Evolutionary conservation across 2,888 invertebrate genomes (phyloP).

Genomic region (Cantharis rufa): DNA sequence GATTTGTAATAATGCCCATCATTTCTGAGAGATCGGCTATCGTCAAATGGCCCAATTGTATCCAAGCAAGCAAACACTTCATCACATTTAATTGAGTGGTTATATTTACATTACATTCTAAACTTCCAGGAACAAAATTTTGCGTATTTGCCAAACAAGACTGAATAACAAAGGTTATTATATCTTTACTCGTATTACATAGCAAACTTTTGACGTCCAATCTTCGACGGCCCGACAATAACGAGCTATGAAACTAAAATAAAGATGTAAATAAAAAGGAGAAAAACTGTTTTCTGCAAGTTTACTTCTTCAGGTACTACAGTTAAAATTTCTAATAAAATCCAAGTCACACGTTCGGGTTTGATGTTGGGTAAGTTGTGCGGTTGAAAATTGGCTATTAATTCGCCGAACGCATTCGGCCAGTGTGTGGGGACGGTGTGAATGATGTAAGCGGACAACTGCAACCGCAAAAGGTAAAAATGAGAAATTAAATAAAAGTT

Average conservation of each 20-base stretch:
- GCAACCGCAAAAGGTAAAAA: constrained; percentile 42
- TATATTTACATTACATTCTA: constrained; percentile 50
- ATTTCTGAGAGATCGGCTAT: constrained; percentile 51
- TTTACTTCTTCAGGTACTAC: constrained; percentile 87
- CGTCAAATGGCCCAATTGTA: constrained; percentile 60
- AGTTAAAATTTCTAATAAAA: constrained; percentile 80
- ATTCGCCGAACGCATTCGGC: constrained; percentile 73
- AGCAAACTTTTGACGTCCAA: constrained; percentile 52
- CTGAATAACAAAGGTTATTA: constrained; percentile 51
- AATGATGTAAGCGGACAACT: constrained; percentile 85
- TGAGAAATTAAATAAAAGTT: not conserved
- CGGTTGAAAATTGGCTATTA: constrained; percentile 62
- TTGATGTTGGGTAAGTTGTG: constrained; percentile 63
- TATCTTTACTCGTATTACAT: constrained; percentile 55
- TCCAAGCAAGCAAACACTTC: constrained; percentile 66
- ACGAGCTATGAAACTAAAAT: constrained; percentile 56
- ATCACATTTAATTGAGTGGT: constrained; percentile 61
- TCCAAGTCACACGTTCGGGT: constrained; percentile 65
- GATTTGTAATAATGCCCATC: constrained; percentile 50
- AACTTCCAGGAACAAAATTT: not conserved
- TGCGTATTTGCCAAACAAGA: not conserved
- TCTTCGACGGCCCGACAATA: constrained; percentile 53
- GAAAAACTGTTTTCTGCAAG: constrained; percentile 21
- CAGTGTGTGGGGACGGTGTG: constrained; percentile 64
- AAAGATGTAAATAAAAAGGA: not conserved